phyloP scores from a whole-genome alignment of 2,797 vertebrate species.

The Protosalanx chinensis region DNA sequence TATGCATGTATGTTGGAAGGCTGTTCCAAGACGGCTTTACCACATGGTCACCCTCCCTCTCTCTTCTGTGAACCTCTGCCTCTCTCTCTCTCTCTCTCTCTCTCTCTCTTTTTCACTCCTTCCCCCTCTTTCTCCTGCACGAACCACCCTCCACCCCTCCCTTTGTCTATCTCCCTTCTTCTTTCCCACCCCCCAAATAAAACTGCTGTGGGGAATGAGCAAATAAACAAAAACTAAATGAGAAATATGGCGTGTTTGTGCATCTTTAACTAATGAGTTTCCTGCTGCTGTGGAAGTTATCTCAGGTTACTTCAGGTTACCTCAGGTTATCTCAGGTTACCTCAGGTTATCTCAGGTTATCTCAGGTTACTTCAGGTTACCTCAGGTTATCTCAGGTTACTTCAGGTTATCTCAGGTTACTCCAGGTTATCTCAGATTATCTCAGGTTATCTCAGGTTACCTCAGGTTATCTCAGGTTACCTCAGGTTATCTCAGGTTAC shows the following conservation, averaged over 20 bases:
- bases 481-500: neutral
- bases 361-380: no score
- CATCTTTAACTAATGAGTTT: constrained; percentile 4
- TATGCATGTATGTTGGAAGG: constrained; percentile 74
- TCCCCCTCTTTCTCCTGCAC: constrained; percentile 62
- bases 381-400: no score
- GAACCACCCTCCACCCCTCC: constrained; percentile 55
- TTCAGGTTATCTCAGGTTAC: no score
- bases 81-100: constrained; percentile 44
- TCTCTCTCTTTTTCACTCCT: constrained; percentile 40
- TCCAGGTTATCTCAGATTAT: no score
- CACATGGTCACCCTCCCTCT: constrained; percentile 45
- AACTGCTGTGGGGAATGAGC: constrained; percentile 65
- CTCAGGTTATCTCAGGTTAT: no score
- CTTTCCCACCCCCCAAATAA: constrained; percentile 17
- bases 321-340: no score
- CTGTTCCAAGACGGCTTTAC: constrained; percentile 69
- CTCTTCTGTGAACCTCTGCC: constrained; percentile 45
- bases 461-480: neutral
- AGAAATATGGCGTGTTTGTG: constrained; percentile 44
- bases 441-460: no score
- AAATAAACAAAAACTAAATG: constrained; percentile 76
- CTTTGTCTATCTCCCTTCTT: constrained; percentile 61
- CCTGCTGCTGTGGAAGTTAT: neutral
- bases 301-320: neutral